Evolutionary conservation across 1,140 invertebrate genomes (phyloP), one percentile per base, ranked within the genome.

Genomic region (Pristionchus pacificus): DNA sequence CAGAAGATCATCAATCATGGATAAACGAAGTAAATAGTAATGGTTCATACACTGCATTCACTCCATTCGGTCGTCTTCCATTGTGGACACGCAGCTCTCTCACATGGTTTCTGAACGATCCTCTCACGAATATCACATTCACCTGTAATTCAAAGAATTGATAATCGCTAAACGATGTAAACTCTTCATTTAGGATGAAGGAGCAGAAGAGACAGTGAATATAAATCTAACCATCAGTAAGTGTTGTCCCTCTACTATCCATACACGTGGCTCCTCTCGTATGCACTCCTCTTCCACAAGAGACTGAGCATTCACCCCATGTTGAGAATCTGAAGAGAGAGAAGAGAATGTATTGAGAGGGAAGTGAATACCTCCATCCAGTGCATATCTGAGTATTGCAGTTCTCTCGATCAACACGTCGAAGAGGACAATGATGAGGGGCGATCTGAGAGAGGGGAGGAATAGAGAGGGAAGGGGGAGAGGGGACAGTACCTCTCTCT

Each of bases 231-330:
- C 38, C 38, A 55, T 69, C 60, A 25, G 29, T 31, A 2, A 73
- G 57, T n/a, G 29, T 60, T 3, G 55, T 24, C 61, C 77, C 64
- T 70, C 64, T 60, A 31, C 73, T 59, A 74, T 89, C 86, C 10
- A 88, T 85, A 81, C 90, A 91, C 2, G 78, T 77, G 0, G 88
- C 89, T 61, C 83, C 86, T 28, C 91, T 84, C 27, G 84, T 86
- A 77, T 90, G 88, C 6, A 86, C 84, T 6, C 91, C 91, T 28
- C 85, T 87, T 49, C 89, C 90, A 84, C 91, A 92, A 1, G 87
- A 87, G 77, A 86, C 86, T 19, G 89, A 88, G 81, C 91, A 91
- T 87, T 90, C 76, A 2, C 85, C 87, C 81, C 81, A 83, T 6
- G 57, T 57, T 29, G 80, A 81, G 71, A 84, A 83, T n/a, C n/a